phyloP scores from a whole-genome alignment of 2,797 vertebrate genomes.

The Balearica regulorum region DNA sequence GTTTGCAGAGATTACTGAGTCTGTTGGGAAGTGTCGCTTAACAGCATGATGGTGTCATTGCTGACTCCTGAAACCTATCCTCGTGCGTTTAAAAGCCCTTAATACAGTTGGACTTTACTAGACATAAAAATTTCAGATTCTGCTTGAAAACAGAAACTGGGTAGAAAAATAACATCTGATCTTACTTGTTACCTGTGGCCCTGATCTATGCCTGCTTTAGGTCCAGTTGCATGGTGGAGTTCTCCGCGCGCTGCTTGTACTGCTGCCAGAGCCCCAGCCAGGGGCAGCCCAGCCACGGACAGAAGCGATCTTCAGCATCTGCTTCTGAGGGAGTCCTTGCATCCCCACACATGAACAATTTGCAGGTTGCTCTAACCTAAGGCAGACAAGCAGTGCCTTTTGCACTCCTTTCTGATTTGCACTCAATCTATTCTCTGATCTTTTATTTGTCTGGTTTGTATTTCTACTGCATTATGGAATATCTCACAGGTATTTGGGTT shows the following conservation, averaged over 20 bases:
- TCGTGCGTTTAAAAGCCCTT: background rate
- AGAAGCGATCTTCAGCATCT: background rate
- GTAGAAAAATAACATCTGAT: background rate
- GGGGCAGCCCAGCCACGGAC: background rate
- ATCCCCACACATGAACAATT: background rate
- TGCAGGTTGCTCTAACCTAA: background rate
- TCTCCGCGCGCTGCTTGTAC: rapidly evolving
- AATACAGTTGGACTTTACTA: background rate
- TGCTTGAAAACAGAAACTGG: background rate
- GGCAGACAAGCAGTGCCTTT: background rate
- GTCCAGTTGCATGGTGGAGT: background rate
- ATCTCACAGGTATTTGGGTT: background rate
- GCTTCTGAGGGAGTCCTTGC: background rate
- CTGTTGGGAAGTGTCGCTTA: background rate
- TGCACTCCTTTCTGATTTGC: background rate
- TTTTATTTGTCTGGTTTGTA: background rate
- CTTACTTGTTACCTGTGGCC: rapidly evolving
- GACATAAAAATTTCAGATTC: background rate
- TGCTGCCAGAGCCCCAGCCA: background rate
- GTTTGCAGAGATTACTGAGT: background rate
- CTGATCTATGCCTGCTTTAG: background rate
- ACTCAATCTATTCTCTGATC: background rate
- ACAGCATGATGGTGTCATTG: background rate
- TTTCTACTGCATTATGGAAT: background rate
- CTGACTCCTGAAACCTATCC: background rate